These are phyloP conservation scores for Lasioglossum baleicum DNA, from an alignment of 1,140 invertebrate genomes.

Conservation along the genomic window DNA sequence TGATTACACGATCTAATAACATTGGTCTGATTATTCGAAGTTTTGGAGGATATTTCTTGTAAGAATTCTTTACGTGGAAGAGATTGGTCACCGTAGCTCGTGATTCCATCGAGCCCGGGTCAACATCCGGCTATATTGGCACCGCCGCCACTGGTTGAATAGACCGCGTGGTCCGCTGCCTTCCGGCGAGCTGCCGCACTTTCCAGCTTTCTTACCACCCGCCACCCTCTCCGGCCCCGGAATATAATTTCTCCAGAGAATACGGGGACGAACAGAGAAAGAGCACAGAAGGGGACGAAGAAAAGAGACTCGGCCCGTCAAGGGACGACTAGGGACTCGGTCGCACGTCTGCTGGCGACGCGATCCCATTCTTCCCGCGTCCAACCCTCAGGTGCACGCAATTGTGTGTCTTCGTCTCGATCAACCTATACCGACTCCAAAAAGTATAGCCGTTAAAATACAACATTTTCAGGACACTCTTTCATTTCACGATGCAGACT, in stretches of 20 bases:
- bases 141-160: constrained; percentile 55
- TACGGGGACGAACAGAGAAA: background rate
- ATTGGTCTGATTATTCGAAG: no score
- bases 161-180: constrained; percentile 35
- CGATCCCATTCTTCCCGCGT: constrained; percentile 16
- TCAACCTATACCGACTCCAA: constrained; percentile 23
- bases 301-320: background rate
- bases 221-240: background rate
- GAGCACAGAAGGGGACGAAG: background rate
- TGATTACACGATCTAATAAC: no score
- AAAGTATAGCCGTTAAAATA: background rate
- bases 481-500: no score
- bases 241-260: constrained; percentile 52
- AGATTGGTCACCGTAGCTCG: constrained; percentile 36
- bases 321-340: background rate
- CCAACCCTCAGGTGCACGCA: constrained; percentile 12
- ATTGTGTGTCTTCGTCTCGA: constrained; percentile 22
- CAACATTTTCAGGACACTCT: no score
- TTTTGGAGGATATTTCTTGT: background rate
- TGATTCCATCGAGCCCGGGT: constrained; percentile 29
- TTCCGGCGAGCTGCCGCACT: constrained; percentile 39
- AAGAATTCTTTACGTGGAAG: background rate
- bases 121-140: constrained; percentile 35
- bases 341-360: background rate
- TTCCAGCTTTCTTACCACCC: constrained; percentile 19